These are phyloP conservation scores for Mongoloraphidia duomilia DNA, from an alignment of 2,888 invertebrate species.

Conservation along the genomic window DNA sequence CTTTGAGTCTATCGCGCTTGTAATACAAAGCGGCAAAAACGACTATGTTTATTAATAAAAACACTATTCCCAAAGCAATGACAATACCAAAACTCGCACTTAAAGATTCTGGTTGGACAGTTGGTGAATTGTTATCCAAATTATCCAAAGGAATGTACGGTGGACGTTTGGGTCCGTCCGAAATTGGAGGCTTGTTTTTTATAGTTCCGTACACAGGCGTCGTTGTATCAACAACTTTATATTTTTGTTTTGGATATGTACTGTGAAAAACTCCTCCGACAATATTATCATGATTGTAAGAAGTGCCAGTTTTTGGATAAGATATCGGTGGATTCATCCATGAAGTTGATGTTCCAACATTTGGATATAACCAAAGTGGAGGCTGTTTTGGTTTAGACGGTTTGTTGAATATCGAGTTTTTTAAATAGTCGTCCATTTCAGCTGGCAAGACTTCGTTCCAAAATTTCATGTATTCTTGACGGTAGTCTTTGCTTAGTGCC, in stretches of 20 bases:
- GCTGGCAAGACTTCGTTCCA: conserved; percentile 39
- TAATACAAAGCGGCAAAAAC: conserved; percentile 52
- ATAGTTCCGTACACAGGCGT: conserved; percentile 15
- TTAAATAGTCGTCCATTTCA: neutral
- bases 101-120: conserved; percentile 6
- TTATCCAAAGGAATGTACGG: conserved; percentile 3
- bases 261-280: too few species aligned
- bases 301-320: too few species aligned
- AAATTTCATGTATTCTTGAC: conserved; percentile 61
- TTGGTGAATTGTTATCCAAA: conserved; percentile 4
- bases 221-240: conserved; percentile 11
- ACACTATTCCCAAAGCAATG: conserved; percentile 50
- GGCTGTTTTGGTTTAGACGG: too few species aligned
- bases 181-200: neutral
- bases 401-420: too few species aligned
- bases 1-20: conserved; percentile 43
- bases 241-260: too few species aligned
- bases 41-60: conserved; percentile 58
- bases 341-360: neutral
- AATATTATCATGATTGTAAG: too few species aligned
- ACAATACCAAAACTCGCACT: conserved; percentile 45
- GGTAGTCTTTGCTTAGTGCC: conserved; percentile 55
- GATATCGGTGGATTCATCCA: conserved; percentile 8
- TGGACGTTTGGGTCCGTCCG: conserved; percentile 1
- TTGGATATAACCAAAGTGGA: too few species aligned